phyloP scores from a whole-genome alignment of 2,797 vertebrate species.

The Malurus leucopterus region DNA sequence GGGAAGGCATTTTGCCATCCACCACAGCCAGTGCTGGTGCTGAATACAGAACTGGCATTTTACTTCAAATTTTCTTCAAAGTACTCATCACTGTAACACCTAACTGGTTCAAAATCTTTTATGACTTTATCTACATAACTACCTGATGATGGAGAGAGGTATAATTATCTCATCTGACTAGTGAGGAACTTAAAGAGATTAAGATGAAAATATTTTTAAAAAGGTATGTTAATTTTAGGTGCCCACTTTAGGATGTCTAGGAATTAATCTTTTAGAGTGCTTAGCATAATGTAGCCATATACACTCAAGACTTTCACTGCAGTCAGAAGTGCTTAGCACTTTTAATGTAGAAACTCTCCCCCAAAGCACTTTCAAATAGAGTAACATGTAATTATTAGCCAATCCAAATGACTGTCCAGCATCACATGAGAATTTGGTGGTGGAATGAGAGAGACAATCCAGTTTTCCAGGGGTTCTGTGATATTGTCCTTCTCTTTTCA shows the following conservation, averaged over 20 bases:
- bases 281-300: not conserved
- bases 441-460: not conserved
- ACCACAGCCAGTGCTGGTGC: not conserved
- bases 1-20: not conserved
- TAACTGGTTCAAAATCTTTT: not conserved
- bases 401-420: not conserved
- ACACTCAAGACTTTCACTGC: not conserved
- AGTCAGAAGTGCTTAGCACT: not conserved
- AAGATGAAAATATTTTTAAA: not conserved
- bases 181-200: not conserved
- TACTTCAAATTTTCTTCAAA: not conserved
- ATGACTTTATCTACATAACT: not conserved
- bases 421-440: not conserved
- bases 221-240: conserved; percentile 11
- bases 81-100: not conserved
- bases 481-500: not conserved
- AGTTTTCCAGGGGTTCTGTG: not conserved
- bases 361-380: not conserved
- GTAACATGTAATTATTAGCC: not conserved
- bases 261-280: conserved; percentile 18
- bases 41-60: not conserved
- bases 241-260: conserved; percentile 1
- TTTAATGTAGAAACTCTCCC: not conserved
- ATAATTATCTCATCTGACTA: conserved; percentile 24
- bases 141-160: not conserved